A percentile compares a stretch with the other conserved stretches of the same genome.
Conservation (phyloP, 2,113 vertebrate genomes). For the Hymenochirus boettgeri region DNA sequence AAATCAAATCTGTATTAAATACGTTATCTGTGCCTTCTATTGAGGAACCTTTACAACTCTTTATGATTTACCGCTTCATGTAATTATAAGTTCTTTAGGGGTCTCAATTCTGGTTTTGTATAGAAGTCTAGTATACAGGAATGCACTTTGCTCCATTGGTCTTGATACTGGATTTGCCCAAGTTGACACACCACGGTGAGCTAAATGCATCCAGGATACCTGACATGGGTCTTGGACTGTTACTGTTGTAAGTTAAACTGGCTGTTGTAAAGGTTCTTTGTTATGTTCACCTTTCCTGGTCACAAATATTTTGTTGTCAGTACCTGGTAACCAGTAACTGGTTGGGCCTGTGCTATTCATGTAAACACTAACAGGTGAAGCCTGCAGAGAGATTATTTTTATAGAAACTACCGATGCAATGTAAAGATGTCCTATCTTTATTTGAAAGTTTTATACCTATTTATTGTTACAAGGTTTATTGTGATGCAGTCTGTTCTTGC, state of each 20-base stretch:
- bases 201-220: not conserved
- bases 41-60: not conserved
- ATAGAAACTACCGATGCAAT: constrained; percentile 40
- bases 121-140: not conserved
- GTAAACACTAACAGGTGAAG: constrained; percentile 8
- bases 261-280: not conserved
- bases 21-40: constrained; percentile 24
- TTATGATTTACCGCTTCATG: constrained; percentile 1
- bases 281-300: not conserved
- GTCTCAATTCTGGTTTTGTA: too few relatives aligned
- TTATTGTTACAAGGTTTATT: constrained; percentile 32
- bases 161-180: not conserved
- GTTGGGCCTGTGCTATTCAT: not conserved
- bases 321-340: not conserved
- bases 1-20: constrained; percentile 7
- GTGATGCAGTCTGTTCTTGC: constrained; percentile 8
- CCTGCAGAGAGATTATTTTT: constrained; percentile 35
- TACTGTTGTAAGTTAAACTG: not conserved
- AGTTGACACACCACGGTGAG: constrained; percentile 22
- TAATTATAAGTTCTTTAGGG: too few relatives aligned
- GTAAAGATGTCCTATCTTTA: constrained; percentile 35
- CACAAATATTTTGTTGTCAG: not conserved
- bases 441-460: constrained; percentile 37
- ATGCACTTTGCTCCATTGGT: not conserved
- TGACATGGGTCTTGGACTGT: not conserved